A percentile compares a stretch with the other conserved stretches of the same genome.
Conservation (phyloP, 2,797 vertebrate genomes). For the Jordanella pulchra region DNA sequence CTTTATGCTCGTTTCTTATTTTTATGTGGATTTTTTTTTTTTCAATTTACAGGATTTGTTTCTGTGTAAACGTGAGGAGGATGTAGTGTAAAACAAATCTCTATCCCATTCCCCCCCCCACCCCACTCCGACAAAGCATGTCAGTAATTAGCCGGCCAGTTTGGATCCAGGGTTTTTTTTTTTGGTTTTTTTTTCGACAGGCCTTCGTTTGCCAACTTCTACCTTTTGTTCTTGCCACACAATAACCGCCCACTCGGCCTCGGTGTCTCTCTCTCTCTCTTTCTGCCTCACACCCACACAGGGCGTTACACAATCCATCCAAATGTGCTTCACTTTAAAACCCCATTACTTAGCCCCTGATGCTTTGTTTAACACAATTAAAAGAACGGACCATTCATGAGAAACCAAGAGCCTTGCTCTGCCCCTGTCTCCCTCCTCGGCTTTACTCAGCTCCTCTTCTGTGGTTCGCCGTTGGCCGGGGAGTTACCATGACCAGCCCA, state of each 20-base stretch:
- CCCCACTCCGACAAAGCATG: constrained; percentile 74
- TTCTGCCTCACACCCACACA: constrained; percentile 78
- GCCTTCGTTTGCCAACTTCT: constrained; percentile 77
- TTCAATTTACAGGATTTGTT: constrained; percentile 81
- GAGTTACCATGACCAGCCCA: constrained; percentile 68
- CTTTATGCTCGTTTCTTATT: constrained; percentile 50
- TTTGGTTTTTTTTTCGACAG: constrained; percentile 42
- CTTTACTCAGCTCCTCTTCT: constrained; percentile 55
- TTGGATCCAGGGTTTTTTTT: constrained; percentile 74
- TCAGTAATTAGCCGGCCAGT: constrained; percentile 81
- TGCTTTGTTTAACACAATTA: constrained; percentile 83
- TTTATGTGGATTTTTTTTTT: constrained; percentile 58
- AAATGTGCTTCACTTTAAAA: constrained; percentile 81
- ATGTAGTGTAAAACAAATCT: constrained; percentile 80
- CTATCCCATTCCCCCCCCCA: constrained; percentile 79
- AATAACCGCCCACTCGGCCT: constrained; percentile 76
- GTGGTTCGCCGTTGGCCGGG: constrained; percentile 55
- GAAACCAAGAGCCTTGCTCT: constrained; percentile 65
- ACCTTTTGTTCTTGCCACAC: constrained; percentile 79
- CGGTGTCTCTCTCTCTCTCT: constrained; percentile 64
- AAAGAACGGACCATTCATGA: constrained; percentile 78
- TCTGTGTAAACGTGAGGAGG: constrained; percentile 72
- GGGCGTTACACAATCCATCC: constrained; percentile 79
- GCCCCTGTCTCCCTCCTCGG: constrained; percentile 48
- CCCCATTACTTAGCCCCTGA: constrained; percentile 80